These are phyloP conservation scores for Nomada hirtipes DNA, from an alignment of 2,888 invertebrate genomes.

Conservation along the genomic window DNA sequence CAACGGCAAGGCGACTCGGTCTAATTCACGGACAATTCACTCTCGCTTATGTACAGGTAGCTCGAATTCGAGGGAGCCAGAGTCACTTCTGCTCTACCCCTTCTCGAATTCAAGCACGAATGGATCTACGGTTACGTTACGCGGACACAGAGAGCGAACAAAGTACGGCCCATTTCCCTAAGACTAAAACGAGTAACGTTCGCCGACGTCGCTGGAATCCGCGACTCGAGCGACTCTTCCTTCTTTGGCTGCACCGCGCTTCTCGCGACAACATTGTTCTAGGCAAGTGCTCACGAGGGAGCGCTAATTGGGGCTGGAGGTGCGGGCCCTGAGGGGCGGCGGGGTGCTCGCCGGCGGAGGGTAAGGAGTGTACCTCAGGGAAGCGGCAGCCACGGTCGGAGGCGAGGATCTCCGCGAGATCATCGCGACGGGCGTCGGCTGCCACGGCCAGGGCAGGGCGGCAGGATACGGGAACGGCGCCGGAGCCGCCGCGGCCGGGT, in stretches of 20 bases:
- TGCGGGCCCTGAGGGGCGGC: constrained; percentile 74
- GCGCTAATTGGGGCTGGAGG: constrained; percentile 78
- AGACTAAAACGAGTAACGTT: constrained; percentile 23
- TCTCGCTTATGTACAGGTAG: constrained; percentile 53
- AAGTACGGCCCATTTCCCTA: constrained; percentile 53
- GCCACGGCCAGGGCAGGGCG: constrained; percentile 82
- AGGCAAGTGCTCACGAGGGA: not conserved
- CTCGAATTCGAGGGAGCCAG: constrained; percentile 2
- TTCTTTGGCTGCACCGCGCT: constrained; percentile 74
- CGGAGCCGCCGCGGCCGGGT: constrained; percentile 71
- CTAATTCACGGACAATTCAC: constrained; percentile 10
- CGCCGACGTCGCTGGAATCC: not conserved
- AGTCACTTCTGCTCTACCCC: not conserved
- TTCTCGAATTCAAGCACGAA: not conserved
- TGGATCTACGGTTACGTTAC: constrained; percentile 59
- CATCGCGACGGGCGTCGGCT: constrained; percentile 78
- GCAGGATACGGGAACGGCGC: constrained; percentile 74
- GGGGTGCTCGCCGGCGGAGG: constrained; percentile 74
- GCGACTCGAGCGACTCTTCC: constrained; percentile 43
- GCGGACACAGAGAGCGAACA: constrained; percentile 57
- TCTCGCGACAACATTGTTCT: not conserved
- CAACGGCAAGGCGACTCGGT: constrained; percentile 16
- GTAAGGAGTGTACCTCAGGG: constrained; percentile 79
- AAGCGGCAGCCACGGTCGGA: constrained; percentile 83
- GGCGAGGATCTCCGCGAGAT: constrained; percentile 80